Percentiles rank a stretch among this genome's conserved stretches.
Evolutionary conservation across 1,140 invertebrate species (phyloP).

Genomic region (Portunus trituberculatus): DNA sequence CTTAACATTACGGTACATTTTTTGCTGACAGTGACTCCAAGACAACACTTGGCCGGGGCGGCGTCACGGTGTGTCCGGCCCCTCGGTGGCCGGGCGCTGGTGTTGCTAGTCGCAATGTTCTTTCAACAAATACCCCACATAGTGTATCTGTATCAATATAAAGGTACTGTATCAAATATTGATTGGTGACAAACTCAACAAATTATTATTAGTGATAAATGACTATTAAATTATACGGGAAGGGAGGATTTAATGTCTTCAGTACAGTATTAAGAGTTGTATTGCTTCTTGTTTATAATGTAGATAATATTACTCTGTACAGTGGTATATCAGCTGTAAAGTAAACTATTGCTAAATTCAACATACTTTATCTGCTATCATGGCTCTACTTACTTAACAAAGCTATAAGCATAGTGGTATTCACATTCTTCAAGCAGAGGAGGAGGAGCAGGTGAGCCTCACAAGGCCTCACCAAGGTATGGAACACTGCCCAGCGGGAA

Average conservation of each 20-base stretch:
- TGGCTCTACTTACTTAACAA: too few species aligned
- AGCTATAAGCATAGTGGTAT: too few species aligned
- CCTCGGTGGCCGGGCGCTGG: too few species aligned
- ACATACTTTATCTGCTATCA: neutral
- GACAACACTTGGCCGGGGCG: too few species aligned
- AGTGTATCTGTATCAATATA: neutral
- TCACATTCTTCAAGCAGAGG: too few species aligned
- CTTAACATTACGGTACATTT: neutral
- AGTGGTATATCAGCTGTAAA: constrained; percentile 7
- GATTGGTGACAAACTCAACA: neutral
- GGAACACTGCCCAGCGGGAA: too few species aligned
- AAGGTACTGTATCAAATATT: neutral
- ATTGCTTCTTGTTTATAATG: constrained; percentile 1
- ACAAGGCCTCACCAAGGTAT: too few species aligned
- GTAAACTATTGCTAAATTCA: constrained; percentile 24
- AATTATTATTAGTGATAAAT: neutral
- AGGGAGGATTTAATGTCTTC: constrained; percentile 1
- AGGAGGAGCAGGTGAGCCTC: too few species aligned
- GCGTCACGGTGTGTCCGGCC: too few species aligned
- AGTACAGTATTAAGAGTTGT: constrained; percentile 23
- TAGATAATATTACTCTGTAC: neutral
- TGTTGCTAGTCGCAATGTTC: too few species aligned
- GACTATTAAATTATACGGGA: neutral
- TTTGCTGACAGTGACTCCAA: too few species aligned
- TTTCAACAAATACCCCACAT: neutral